Conservation (phyloP, 2,113 vertebrate genomes). For the Tichodroma muraria region DNA sequence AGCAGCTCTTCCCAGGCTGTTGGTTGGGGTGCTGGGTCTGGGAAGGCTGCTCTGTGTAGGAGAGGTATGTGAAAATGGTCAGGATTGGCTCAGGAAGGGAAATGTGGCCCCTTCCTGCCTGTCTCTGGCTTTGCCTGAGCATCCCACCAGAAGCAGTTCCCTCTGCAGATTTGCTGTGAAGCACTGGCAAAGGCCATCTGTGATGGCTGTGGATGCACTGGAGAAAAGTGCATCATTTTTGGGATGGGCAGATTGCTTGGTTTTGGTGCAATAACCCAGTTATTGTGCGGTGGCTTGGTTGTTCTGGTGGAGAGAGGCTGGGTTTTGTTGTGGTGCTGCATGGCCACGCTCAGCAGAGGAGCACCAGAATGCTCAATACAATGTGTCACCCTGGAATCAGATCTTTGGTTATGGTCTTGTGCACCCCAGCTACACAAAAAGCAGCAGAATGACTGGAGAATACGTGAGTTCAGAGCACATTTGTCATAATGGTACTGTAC, state of each 20-base stretch:
- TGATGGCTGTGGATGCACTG: background rate
- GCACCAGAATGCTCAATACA: rapidly evolving
- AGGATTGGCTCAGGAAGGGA: background rate
- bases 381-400: background rate
- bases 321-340: background rate
- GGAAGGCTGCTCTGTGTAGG: background rate
- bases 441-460: background rate
- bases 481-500: background rate
- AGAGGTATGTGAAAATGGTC: background rate
- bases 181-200: background rate
- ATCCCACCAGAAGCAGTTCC: background rate
- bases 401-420: rapidly evolving
- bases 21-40: background rate
- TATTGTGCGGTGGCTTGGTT: rapidly evolving
- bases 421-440: background rate
- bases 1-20: slow-evolving; percentile 28
- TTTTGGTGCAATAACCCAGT: background rate
- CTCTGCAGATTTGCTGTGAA: background rate
- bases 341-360: background rate
- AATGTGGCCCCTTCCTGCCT: background rate
- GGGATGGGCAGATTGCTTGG: background rate
- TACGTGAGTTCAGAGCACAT: background rate
- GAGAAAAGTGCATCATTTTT: rapidly evolving
- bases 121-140: background rate
- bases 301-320: background rate